Percentiles rank a stretch among this genome's conserved stretches.
These are phyloP conservation scores for Drosophila persimilis DNA, from an alignment of 1,140 invertebrate genomes.

Conservation along the genomic window DNA sequence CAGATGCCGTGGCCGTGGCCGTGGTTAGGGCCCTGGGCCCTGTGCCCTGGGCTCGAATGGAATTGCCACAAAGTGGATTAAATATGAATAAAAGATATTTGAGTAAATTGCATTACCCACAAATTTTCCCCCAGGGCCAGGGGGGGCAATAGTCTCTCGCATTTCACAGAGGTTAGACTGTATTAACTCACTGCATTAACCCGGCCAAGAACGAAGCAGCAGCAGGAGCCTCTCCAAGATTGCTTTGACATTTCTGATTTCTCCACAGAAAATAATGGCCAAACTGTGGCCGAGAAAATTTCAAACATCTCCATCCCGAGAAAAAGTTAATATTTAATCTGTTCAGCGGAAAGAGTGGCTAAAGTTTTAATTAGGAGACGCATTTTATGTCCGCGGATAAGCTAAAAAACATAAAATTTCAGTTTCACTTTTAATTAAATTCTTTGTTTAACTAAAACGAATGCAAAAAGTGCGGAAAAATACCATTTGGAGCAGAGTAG, in stretches of 20 bases:
- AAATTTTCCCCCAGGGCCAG: too few species aligned
- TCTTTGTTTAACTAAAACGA: constrained; percentile 55
- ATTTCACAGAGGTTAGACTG: constrained; percentile 37
- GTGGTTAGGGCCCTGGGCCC: not conserved
- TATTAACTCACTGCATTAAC: constrained; percentile 61
- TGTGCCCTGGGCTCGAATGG: constrained; percentile 28
- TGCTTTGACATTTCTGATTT: constrained; percentile 50
- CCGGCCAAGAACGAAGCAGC: not conserved
- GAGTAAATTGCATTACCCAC: constrained; percentile 69
- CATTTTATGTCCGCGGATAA: constrained; percentile 31
- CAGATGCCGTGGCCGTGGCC: constrained; percentile 28
- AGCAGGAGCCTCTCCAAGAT: not conserved
- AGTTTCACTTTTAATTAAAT: constrained; percentile 63
- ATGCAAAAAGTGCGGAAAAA: constrained; percentile 35
- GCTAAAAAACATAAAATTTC: constrained; percentile 53
- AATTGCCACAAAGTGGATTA: constrained; percentile 76
- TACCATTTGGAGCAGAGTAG: constrained; percentile 35
- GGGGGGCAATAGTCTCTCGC: not conserved
- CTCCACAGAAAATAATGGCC: constrained; percentile 8
- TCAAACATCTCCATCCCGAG: constrained; percentile 5
- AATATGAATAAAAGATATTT: constrained; percentile 81
- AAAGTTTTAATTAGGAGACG: constrained; percentile 57
- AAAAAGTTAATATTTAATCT: constrained; percentile 46
- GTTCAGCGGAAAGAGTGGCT: constrained; percentile 39
- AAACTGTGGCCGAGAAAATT: constrained; percentile 27